phyloP scores from a whole-genome alignment of 1,140 invertebrate species.

The Halictus rubicundus region DNA sequence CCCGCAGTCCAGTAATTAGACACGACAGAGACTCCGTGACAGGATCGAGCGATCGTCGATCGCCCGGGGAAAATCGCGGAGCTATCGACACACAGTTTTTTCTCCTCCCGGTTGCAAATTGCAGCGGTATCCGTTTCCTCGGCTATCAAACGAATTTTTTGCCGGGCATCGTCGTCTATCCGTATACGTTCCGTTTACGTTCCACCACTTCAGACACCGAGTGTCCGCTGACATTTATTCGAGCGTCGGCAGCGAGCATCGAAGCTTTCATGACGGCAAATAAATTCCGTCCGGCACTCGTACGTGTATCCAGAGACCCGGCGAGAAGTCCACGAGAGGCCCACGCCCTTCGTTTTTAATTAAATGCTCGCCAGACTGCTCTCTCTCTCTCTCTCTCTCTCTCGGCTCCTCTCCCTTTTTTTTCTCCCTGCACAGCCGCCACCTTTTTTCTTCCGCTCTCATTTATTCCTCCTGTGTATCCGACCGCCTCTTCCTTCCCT shows the following conservation, averaged over 20 bases:
- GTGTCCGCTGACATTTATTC: slow-evolving; percentile 12
- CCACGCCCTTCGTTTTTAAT: slow-evolving; percentile 63
- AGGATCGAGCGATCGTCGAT: too few relatives aligned
- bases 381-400: too few relatives aligned
- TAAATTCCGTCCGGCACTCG: slow-evolving; percentile 52
- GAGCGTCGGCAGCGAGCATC: slow-evolving; percentile 33
- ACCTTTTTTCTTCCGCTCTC: slow-evolving; percentile 16
- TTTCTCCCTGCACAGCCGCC: not conserved
- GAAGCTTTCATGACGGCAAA: slow-evolving; percentile 44
- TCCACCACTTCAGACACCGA: not conserved
- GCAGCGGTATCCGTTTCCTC: not conserved
- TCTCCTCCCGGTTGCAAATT: not conserved
- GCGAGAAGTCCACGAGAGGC: slow-evolving; percentile 41
- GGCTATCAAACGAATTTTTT: not conserved
- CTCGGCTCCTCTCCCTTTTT: not conserved
- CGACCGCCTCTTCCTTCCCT: slow-evolving; percentile 12
- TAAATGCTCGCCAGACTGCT: slow-evolving; percentile 54
- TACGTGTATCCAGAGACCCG: slow-evolving; percentile 8
- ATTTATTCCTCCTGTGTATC: slow-evolving; percentile 21
- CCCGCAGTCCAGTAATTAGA: too few relatives aligned
- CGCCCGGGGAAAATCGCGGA: too few relatives aligned
- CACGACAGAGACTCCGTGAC: too few relatives aligned
- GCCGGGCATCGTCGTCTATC: not conserved
- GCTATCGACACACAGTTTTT: too few relatives aligned
- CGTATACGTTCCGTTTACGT: not conserved